Percentiles rank a stretch among this genome's conserved stretches.
Evolutionary conservation across 2,888 invertebrate genomes (phyloP).

Genomic region (Xestia c-nigrum): DNA sequence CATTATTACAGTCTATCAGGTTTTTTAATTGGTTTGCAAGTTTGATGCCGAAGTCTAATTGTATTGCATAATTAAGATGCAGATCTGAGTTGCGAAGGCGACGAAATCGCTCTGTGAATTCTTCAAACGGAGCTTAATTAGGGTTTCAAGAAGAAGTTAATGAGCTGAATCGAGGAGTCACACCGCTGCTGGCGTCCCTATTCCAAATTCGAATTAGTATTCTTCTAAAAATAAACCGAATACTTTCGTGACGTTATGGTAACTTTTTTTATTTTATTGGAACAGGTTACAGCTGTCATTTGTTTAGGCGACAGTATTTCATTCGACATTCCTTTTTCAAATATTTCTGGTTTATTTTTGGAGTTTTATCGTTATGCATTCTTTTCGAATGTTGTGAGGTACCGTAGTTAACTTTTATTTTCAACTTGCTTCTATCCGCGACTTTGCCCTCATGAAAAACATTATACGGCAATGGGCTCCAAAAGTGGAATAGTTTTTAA

Average conservation of each 20-base stretch:
- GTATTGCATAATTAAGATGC: slow-evolving; percentile 81
- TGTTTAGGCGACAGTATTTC: slow-evolving; percentile 23
- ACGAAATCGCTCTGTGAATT: slow-evolving; percentile 81
- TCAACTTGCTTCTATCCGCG: neutral
- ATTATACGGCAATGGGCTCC: neutral
- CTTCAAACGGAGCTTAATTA: slow-evolving; percentile 85
- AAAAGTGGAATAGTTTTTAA: neutral
- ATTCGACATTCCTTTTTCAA: slow-evolving; percentile 38
- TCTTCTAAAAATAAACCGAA: slow-evolving; percentile 46
- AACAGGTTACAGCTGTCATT: slow-evolving; percentile 36
- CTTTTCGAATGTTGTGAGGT: slow-evolving; percentile 1
- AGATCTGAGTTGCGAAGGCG: slow-evolving; percentile 69
- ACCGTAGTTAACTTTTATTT: neutral
- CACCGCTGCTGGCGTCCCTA: slow-evolving; percentile 63
- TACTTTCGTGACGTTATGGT: slow-evolving; percentile 19
- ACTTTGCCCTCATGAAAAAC: neutral
- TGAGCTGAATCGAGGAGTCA: slow-evolving; percentile 77
- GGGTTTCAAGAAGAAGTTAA: slow-evolving; percentile 81
- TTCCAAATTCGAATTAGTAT: slow-evolving; percentile 65
- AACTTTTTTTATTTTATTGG: slow-evolving; percentile 16
- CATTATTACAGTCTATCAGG: slow-evolving; percentile 33
- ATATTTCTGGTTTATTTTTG: slow-evolving; percentile 13
- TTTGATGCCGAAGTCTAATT: slow-evolving; percentile 75
- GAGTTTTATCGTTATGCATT: slow-evolving; percentile 19
- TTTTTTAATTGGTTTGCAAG: slow-evolving; percentile 73